These are phyloP conservation scores for Drosophila ironensis DNA, from an alignment of 1,140 invertebrate species.

Conservation along the genomic window DNA sequence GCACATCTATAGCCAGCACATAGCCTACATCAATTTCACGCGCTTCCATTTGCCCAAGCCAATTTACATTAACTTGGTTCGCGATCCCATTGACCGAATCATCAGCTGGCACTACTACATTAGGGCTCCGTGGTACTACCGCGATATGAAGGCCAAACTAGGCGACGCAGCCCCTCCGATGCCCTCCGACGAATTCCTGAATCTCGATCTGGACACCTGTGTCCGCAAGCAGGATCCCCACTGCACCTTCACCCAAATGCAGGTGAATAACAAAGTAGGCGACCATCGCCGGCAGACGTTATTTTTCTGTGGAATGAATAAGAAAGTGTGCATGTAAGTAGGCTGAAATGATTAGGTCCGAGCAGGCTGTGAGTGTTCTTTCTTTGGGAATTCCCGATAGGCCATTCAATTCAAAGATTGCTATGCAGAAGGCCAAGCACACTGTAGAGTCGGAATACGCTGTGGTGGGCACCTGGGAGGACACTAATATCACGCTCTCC, in stretches of 20 bases:
- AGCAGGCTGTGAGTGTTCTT: too few relatives aligned
- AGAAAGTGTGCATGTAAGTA: conserved; percentile 92
- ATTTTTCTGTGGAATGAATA: conserved; percentile 93
- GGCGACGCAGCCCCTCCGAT: conserved; percentile 89
- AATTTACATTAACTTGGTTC: conserved; percentile 94
- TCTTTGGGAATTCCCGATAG: conserved; percentile 83
- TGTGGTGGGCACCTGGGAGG: conserved; percentile 94
- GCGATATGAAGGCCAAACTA: conserved; percentile 92
- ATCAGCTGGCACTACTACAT: conserved; percentile 95
- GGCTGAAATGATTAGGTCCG: too few relatives aligned
- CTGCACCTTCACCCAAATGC: conserved; percentile 90
- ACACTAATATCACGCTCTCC: conserved; percentile 91
- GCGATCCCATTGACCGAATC: conserved; percentile 93
- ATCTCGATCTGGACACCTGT: conserved; percentile 95
- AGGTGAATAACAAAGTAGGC: conserved; percentile 90
- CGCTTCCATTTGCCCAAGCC: conserved; percentile 90
- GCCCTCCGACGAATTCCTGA: conserved; percentile 92
- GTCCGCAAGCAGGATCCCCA: conserved; percentile 91
- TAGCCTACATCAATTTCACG: conserved; percentile 77
- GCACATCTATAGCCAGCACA: conserved; percentile 82
- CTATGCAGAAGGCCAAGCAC: conserved; percentile 90
- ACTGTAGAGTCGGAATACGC: conserved; percentile 93
- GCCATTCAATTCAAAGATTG: conserved; percentile 91
- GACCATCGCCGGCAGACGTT: conserved; percentile 91
- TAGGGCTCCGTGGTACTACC: conserved; percentile 93